These are phyloP conservation scores for Oenanthe melanoleuca DNA, from an alignment of 2,113 vertebrate species.

Conservation along the genomic window DNA sequence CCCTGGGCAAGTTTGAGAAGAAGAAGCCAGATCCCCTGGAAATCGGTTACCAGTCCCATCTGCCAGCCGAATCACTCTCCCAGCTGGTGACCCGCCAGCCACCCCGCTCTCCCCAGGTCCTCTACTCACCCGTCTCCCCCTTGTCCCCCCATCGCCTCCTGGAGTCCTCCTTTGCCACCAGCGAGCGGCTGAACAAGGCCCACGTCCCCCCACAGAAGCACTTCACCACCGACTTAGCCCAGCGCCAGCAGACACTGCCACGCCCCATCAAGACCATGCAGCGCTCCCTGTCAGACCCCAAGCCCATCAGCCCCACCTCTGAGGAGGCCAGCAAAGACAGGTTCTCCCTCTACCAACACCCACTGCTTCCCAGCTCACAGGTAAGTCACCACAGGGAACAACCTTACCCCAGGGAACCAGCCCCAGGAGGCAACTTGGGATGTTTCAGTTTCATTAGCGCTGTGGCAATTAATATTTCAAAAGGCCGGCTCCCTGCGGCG, in stretches of 20 bases:
- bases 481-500: not conserved
- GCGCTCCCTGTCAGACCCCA: slow-evolving; percentile 96
- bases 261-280: slow-evolving; percentile 97
- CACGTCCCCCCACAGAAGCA: slow-evolving; percentile 97
- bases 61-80: slow-evolving; percentile 86
- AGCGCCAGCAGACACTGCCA: slow-evolving; percentile 91
- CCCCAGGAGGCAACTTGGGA: not conserved
- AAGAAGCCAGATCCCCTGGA: slow-evolving; percentile 96
- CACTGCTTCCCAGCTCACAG: slow-evolving; percentile 89
- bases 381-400: slow-evolving; percentile 70
- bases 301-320: slow-evolving; percentile 96
- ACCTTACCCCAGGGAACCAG: not conserved
- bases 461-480: slow-evolving; percentile 48
- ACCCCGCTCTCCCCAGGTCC: slow-evolving; percentile 95
- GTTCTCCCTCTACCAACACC: slow-evolving; percentile 93
- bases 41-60: slow-evolving; percentile 91
- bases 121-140: slow-evolving; percentile 97
- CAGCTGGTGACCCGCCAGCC: slow-evolving; percentile 89
- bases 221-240: slow-evolving; percentile 85
- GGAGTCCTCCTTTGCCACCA: slow-evolving; percentile 92
- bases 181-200: slow-evolving; percentile 95
- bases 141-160: slow-evolving; percentile 94
- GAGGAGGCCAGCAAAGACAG: slow-evolving; percentile 92
- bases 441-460: not conserved
- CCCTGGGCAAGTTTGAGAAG: slow-evolving; percentile 88